Conservation (phyloP, 2,797 vertebrate genomes). For the Phalanger gymnotis region DNA sequence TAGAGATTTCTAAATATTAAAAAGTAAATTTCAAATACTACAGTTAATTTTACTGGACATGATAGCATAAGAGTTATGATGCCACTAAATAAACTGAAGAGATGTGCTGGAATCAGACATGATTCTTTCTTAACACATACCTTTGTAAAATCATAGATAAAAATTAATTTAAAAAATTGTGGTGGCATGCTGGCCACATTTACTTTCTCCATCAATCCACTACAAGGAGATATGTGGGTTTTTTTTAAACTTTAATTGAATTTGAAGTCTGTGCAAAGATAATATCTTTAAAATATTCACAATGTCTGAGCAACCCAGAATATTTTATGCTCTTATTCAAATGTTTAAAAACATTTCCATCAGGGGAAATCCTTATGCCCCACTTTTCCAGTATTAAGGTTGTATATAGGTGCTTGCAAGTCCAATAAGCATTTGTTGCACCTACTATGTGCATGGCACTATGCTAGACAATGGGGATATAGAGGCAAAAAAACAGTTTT, state of each 20-base stretch:
- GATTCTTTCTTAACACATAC: slow-evolving; percentile 6
- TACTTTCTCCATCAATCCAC: slow-evolving; percentile 1
- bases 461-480: not conserved
- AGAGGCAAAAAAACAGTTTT: not conserved
- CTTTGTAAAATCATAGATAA: slow-evolving; percentile 20
- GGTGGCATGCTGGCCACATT: not conserved
- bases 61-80: slow-evolving; percentile 4
- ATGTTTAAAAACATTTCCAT: slow-evolving; percentile 11
- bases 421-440: not conserved
- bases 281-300: not conserved
- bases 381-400: not conserved
- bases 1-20: not conserved
- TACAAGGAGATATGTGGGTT: not conserved
- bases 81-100: slow-evolving; percentile 9
- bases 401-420: slow-evolving; percentile 13
- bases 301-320: slow-evolving; percentile 28
- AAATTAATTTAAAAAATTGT: not conserved
- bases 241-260: slow-evolving; percentile 43
- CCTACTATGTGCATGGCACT: not conserved
- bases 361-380: not conserved
- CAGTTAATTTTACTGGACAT: not conserved
- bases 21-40: not conserved
- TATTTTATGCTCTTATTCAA: slow-evolving; percentile 3
- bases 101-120: not conserved
- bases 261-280: slow-evolving; percentile 8